Evolutionary conservation across 2,113 vertebrate genomes (phyloP).

Genomic region (Phoenicopterus ruber): DNA sequence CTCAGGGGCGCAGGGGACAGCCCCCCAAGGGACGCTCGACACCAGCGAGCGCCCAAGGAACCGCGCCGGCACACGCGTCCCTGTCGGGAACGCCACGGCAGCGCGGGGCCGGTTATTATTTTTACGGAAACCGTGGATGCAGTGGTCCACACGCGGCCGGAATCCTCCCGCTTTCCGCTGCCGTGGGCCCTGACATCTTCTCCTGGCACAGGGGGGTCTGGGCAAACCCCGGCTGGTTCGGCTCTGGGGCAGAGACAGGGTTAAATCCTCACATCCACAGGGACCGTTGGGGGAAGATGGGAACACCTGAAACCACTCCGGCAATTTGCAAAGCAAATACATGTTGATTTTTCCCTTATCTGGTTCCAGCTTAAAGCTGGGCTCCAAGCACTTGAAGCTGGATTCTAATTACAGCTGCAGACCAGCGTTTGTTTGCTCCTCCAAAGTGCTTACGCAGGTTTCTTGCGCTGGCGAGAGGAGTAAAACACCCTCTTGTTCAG

Average conservation of each 20-base stretch:
- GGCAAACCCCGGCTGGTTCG: neutral
- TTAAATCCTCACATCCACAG: neutral
- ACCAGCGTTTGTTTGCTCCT: neutral
- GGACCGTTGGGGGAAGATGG: neutral
- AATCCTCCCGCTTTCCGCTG: neutral
- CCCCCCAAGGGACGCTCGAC: neutral
- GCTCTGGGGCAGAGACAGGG: neutral
- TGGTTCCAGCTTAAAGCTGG: neutral
- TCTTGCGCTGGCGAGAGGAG: neutral
- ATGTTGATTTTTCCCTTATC: neutral
- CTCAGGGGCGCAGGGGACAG: neutral
- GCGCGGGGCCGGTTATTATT: accelerated
- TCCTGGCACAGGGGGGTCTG: neutral
- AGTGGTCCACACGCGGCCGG: accelerated
- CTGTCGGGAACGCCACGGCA: neutral
- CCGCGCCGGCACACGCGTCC: accelerated
- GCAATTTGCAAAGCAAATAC: slow-evolving; percentile 11
- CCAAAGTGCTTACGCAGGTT: neutral
- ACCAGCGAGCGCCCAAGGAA: neutral
- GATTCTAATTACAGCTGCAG: neutral
- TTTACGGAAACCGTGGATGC: accelerated
- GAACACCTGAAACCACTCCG: slow-evolving; percentile 25
- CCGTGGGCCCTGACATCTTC: neutral
- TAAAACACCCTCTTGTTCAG: neutral
- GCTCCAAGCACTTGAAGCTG: neutral